Evolutionary conservation across 2,113 vertebrate genomes (phyloP).

Genomic region (Pelusios castaneus): DNA sequence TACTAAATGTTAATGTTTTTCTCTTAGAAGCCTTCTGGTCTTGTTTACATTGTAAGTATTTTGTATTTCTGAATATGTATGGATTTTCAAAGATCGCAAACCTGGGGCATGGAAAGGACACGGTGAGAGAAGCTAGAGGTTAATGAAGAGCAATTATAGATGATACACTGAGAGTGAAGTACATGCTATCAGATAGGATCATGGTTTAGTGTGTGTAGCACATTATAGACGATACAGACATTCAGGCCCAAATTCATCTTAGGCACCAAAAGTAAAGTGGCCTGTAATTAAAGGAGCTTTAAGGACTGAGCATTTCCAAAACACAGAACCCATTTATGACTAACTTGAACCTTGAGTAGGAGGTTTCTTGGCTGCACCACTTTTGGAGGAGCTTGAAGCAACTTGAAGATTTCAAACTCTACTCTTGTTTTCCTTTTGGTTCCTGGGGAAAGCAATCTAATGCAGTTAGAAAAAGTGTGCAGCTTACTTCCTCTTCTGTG

Average conservation of each 20-base stretch:
- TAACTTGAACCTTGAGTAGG: background rate
- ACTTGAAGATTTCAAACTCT: background rate
- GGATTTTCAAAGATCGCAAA: background rate
- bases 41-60: background rate
- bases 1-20: background rate
- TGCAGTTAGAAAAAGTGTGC: background rate
- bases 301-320: background rate
- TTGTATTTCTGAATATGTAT: background rate
- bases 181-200: background rate
- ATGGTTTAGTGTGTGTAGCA: background rate
- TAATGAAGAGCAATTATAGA: background rate
- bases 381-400: background rate
- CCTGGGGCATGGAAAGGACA: background rate
- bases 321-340: background rate
- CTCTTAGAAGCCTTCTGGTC: background rate
- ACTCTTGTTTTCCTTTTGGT: background rate
- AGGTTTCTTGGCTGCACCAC: background rate
- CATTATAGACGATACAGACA: background rate
- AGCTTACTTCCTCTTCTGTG: background rate
- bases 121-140: background rate
- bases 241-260: background rate
- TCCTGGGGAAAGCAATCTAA: background rate
- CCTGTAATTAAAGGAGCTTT: background rate
- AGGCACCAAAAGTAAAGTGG: background rate
- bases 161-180: background rate